Evolutionary conservation across 2,797 vertebrate genomes (phyloP).

Genomic region (Sparus aurata): DNA sequence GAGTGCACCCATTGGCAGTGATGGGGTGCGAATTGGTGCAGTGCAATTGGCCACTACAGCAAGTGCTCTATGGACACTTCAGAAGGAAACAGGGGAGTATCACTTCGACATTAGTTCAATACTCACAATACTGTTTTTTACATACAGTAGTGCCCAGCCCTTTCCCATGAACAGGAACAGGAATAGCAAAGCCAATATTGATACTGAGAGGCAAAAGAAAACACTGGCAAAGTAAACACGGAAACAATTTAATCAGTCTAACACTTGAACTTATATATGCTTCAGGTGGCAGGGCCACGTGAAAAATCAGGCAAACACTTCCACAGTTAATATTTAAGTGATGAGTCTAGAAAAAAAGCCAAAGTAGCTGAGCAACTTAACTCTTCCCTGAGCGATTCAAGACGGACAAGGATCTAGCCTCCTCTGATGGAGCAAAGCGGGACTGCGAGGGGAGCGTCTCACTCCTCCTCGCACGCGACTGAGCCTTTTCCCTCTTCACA

Average conservation of each 20-base stretch:
- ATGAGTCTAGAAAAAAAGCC: conserved; percentile 84
- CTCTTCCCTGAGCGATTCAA: conserved; percentile 88
- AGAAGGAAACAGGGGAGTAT: conserved; percentile 55
- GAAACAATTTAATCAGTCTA: conserved; percentile 57
- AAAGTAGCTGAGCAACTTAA: conserved; percentile 88
- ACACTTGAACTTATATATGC: conserved; percentile 34
- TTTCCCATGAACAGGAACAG: conserved; percentile 63
- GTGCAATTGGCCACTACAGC: conserved; percentile 73
- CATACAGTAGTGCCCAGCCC: conserved; percentile 64
- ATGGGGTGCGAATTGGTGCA: conserved; percentile 83
- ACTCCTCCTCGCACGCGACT: conserved; percentile 85
- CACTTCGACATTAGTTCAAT: conserved; percentile 63
- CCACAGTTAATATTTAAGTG: conserved; percentile 83
- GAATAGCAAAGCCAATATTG: conserved; percentile 71
- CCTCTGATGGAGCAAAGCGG: conserved; percentile 66
- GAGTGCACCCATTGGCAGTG: conserved; percentile 69
- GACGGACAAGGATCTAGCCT: conserved; percentile 67
- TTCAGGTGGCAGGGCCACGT: conserved; percentile 78
- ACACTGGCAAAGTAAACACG: conserved; percentile 76
- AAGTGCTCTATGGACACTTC: conserved; percentile 56
- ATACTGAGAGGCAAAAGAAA: conserved; percentile 69
- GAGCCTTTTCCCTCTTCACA: conserved; percentile 61
- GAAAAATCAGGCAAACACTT: conserved; percentile 87
- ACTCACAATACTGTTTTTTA: conserved; percentile 68
- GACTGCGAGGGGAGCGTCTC: conserved; percentile 74